Evolutionary conservation across 1,140 invertebrate species (phyloP), one percentile per base, ranked within the genome.

Genomic region (Trissolcus basalis): DNA sequence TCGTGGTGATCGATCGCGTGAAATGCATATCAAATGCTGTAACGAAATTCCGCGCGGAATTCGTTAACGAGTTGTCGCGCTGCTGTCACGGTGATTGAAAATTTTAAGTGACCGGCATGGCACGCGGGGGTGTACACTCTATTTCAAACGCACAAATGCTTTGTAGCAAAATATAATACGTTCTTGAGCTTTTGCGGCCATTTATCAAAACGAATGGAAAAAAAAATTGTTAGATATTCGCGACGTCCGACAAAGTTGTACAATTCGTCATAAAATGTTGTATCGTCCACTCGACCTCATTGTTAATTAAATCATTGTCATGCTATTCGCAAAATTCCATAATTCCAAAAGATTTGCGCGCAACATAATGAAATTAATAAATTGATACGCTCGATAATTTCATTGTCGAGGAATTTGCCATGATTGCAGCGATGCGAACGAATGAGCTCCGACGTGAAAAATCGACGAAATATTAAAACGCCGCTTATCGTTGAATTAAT

Each of bases 21-120:
- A 80, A 78, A 80, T 58, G 70, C 79, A 78, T 77, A 79, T 82
- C 75, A 78, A 81, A 80, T 74, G 71, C 70, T 74, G 71, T 74
- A 77, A 67, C 69, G 77, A 80, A 80, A 82, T 82, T 79, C 58
- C 72, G 44, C 68, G 68, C 69, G 75, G 76, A 69, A 73, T 59
- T 77, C 61, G 75, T 77, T 81, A 81, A 80, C 71, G 73, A 79
- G 60, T 79, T 45, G 63, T 58, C 65, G 61, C 76, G 64, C 68
- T 73, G 68, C 7, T 44, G 43, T 44, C 43, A 14, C 70, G 60
- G 77, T 81, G 79, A 81, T 81, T 79, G 78, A 79, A 82, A 82
- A 77, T 81, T 80, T 27, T 27, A 81, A 81, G 76, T 78, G 81
- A 82, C 76, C 71, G 70, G 76, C 9, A 13, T 14, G 8, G 80